phyloP scores from a whole-genome alignment of 1,140 invertebrate genomes.

The Pogonus chalceus region DNA sequence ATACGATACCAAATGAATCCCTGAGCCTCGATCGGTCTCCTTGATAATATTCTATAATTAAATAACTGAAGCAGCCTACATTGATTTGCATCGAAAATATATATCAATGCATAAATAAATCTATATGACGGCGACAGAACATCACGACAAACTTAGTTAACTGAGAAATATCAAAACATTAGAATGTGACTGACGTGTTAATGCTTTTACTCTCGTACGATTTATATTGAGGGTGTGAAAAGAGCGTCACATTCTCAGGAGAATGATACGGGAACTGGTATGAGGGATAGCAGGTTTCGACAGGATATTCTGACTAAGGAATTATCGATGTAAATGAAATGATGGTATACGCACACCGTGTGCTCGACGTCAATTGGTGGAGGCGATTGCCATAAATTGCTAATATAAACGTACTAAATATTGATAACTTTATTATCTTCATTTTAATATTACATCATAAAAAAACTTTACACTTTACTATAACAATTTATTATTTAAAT shows the following conservation, averaged over 20 bases:
- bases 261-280: not conserved
- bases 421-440: too few species aligned
- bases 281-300: not conserved
- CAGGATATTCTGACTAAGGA: constrained; percentile 5
- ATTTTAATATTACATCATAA: too few species aligned
- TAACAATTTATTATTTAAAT: too few species aligned
- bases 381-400: too few species aligned
- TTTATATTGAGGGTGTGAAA: not conserved
- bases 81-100: constrained; percentile 3
- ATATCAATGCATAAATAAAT: constrained; percentile 8
- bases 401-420: too few species aligned
- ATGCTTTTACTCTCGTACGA: not conserved
- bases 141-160: constrained; percentile 1
- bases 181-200: not conserved
- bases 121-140: not conserved
- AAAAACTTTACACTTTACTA: too few species aligned
- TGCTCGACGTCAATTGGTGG: too few species aligned
- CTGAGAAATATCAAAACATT: not conserved
- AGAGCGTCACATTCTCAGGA: not conserved
- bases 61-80: not conserved
- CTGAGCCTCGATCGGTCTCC: not conserved
- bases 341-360: too few species aligned
- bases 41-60: not conserved
- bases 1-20: too few species aligned
- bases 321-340: constrained; percentile 17